Evolutionary conservation across 2,113 vertebrate species (phyloP), one percentile per base, ranked within the genome.

Genomic region (Channa maculata): DNA sequence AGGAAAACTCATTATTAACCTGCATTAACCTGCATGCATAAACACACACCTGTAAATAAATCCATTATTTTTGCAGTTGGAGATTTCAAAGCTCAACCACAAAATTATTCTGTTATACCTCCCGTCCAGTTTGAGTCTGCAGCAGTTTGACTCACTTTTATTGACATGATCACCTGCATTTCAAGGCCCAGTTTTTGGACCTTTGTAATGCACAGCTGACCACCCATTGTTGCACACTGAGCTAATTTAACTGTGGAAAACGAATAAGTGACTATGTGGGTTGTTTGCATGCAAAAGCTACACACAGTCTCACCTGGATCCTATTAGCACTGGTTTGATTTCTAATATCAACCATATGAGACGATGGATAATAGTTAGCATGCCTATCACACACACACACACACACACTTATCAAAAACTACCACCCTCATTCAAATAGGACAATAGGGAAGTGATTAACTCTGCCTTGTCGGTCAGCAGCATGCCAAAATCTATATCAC

Each of bases 311-410:
- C 91, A 93, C 93, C 91, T 93, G 93, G 77, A 85, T 88, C 78
- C 81, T 71, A 92, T 94, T 94, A 93, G 78, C 79, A 62, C 57
- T 57, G 57, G 89, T 87, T 89, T 90, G 87, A 91, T 91, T 92
- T 89, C 84, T 93, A 92, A 94, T 91, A 92, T 92, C 77, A 79
- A 86, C 91, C 92, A 92, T 88, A 91, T 90, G 88, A 89, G 81
- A 65, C 44, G 46, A 80, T 68, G 52, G 74, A 74, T 64, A 82
- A 52, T 70, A 54, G 65, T 71, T 53, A 33, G 60, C 73, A 38
- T 58, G 71, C 69, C 55, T 55, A 33, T 46, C 48, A 80, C 83
- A 69, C 60, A 68, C 58, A 70, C 64, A 53, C 53, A 60, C 51
- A 71, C 45, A 75, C 12, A 49, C 46, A 65, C 51, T 11, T 13